Evolutionary conservation across 2,888 invertebrate genomes (phyloP).

Genomic region (Leptothorax acervorum): DNA sequence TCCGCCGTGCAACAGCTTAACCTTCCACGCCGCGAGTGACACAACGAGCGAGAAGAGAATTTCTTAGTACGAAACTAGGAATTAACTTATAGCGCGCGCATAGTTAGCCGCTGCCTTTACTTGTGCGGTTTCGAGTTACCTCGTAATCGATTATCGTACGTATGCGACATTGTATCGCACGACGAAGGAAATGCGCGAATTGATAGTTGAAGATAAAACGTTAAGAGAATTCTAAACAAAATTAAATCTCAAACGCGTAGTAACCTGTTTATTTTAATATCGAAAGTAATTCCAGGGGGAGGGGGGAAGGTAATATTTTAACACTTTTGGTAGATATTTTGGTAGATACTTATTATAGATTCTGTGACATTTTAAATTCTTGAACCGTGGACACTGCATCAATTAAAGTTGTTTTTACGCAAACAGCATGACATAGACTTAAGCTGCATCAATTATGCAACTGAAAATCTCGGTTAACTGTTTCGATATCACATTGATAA

Average conservation of each 20-base stretch:
- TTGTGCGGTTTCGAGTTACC: constrained; percentile 26
- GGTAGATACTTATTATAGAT: neutral
- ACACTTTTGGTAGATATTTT: neutral
- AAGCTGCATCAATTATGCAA: constrained; percentile 15
- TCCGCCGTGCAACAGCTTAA: constrained; percentile 60
- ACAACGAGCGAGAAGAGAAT: constrained; percentile 38
- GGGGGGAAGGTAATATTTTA: neutral
- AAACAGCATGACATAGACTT: neutral
- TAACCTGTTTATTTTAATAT: neutral
- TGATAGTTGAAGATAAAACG: neutral
- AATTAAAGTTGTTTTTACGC: constrained; percentile 1
- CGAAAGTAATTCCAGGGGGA: neutral
- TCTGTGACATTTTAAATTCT: neutral
- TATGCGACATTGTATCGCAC: neutral
- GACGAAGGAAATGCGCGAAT: constrained; percentile 18
- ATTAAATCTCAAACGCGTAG: neutral
- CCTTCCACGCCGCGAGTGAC: constrained; percentile 52
- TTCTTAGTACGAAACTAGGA: constrained; percentile 39
- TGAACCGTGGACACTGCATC: neutral
- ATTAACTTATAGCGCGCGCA: constrained; percentile 38
- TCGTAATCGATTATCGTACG: constrained; percentile 42
- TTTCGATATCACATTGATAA: neutral
- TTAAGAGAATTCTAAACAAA: neutral
- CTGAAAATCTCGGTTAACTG: neutral
- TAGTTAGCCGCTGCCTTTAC: constrained; percentile 15